Conservation (phyloP, 2,797 vertebrate genomes). For the Varecia variegata region DNA sequence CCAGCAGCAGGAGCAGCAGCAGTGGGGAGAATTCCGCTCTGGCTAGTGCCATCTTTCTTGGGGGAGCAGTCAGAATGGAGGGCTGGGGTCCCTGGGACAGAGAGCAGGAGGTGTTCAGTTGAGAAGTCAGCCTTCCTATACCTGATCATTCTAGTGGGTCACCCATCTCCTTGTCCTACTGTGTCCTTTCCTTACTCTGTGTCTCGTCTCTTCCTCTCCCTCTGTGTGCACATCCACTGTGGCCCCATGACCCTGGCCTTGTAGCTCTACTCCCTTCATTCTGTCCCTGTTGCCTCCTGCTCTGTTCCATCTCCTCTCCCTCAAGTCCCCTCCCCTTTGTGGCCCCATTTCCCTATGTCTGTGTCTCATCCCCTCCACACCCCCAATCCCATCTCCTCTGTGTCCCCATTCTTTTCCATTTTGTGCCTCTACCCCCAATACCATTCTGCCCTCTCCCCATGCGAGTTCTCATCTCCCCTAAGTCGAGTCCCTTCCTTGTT, state of each 20-base stretch:
- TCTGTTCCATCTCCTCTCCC: not conserved
- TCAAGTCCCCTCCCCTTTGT: not conserved
- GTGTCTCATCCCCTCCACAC: not conserved
- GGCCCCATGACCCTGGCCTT: not conserved
- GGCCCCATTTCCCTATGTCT: not conserved
- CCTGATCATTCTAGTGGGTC: not conserved
- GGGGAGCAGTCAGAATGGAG: not conserved
- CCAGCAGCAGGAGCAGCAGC: not conserved
- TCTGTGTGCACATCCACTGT: not conserved
- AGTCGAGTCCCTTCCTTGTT: not conserved
- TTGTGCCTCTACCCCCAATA: not conserved
- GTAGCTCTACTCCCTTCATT: not conserved
- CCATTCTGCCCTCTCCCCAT: not conserved
- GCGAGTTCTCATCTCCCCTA: not conserved
- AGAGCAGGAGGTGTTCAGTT: not conserved
- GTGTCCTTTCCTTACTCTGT: not conserved
- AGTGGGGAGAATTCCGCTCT: not conserved
- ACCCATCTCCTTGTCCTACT: not conserved
- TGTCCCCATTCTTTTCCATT: not conserved
- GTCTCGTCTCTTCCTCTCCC: not conserved
- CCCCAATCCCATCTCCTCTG: not conserved
- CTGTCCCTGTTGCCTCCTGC: not conserved
- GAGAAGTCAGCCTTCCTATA: not conserved
- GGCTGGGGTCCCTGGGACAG: not conserved
- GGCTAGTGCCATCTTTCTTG: not conserved